phyloP scores from a whole-genome alignment of 2,113 vertebrate species.

The Ammospiza nelsoni region DNA sequence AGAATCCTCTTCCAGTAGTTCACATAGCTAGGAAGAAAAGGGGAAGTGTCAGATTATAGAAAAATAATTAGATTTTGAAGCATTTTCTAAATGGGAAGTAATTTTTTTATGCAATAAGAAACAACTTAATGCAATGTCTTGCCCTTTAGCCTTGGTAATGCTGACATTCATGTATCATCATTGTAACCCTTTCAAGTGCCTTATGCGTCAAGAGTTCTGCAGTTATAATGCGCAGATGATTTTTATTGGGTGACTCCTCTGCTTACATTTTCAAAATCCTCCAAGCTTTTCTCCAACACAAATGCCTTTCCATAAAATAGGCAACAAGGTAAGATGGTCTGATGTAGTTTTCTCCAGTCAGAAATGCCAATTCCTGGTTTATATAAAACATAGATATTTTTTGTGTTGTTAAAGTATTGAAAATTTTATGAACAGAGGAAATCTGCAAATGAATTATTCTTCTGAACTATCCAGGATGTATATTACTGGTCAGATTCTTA shows the following conservation, averaged over 20 bases:
- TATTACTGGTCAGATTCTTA: no score
- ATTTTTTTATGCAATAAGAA: slow-evolving; percentile 8
- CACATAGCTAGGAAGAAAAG: not conserved
- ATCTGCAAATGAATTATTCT: not conserved
- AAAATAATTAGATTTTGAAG: slow-evolving; percentile 36
- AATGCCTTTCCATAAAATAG: not conserved
- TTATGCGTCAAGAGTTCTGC: not conserved
- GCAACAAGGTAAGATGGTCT: not conserved
- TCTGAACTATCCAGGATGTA: not conserved
- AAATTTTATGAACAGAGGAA: not conserved
- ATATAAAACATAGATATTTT: not conserved
- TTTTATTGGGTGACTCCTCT: not conserved
- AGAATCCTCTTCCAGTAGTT: not conserved
- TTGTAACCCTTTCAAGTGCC: not conserved
- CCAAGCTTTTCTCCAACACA: not conserved
- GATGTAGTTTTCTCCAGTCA: not conserved
- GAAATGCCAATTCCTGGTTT: not conserved
- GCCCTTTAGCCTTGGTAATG: not conserved
- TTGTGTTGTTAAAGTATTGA: not conserved
- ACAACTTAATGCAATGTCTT: not conserved
- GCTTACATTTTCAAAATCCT: slow-evolving; percentile 8
- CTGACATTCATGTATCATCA: not conserved
- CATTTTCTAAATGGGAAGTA: not conserved
- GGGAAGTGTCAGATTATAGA: not conserved
- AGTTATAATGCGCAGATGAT: not conserved